Conservation (phyloP, 1,140 invertebrate genomes). For the Palaemon carinicauda region DNA sequence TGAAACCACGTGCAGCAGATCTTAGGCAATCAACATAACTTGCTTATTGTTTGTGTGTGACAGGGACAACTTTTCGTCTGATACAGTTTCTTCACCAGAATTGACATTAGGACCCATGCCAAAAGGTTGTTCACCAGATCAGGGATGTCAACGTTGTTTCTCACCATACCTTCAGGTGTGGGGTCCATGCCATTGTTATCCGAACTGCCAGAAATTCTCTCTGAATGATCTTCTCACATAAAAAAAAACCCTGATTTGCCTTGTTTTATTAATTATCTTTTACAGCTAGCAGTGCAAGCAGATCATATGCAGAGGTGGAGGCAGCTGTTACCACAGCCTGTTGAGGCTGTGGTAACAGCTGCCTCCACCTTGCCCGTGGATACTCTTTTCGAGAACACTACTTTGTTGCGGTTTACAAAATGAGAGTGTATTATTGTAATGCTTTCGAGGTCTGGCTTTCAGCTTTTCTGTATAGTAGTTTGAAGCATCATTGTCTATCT, state of each 20-base stretch:
- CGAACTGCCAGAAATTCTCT: background rate
- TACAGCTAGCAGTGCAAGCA: no score
- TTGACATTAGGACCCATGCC: background rate
- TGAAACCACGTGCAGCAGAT: background rate
- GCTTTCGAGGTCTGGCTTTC: background rate
- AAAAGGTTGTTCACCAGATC: background rate
- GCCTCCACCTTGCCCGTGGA: background rate
- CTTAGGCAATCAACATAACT: background rate
- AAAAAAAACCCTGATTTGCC: background rate
- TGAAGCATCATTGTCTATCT: background rate
- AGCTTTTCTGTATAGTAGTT: background rate
- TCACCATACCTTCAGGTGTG: background rate
- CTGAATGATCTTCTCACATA: background rate
- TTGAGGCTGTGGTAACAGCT: no score
- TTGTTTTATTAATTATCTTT: background rate
- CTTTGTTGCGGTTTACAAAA: background rate
- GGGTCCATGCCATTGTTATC: background rate
- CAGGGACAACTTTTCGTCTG: background rate
- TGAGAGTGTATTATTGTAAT: background rate
- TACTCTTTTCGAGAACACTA: background rate
- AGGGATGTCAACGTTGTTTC: background rate
- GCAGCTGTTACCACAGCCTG: background rate
- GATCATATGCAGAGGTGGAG: background rate
- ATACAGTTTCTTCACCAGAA: background rate
- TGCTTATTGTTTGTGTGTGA: background rate